Evolutionary conservation across 2,888 invertebrate species (phyloP).

Genomic region (Galerucella nymphaeae): DNA sequence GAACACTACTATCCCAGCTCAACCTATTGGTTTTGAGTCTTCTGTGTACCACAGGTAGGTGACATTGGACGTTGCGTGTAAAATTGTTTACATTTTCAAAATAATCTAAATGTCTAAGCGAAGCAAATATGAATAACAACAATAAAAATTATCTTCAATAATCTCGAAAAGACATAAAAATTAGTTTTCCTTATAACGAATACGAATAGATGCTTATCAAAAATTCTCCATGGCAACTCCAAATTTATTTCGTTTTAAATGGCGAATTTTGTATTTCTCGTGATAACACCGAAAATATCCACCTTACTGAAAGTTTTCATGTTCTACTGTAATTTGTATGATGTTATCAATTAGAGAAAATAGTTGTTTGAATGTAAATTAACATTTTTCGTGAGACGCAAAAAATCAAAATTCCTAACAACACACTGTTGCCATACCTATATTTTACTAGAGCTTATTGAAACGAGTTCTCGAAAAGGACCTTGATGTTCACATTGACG

Average conservation of each 20-base stretch:
- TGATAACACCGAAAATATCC: slow-evolving; percentile 17
- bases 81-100: neutral
- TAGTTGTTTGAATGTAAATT: neutral
- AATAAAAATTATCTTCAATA: neutral
- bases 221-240: slow-evolving; percentile 24
- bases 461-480: too few species aligned
- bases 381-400: slow-evolving; percentile 3
- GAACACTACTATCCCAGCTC: too few species aligned
- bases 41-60: too few species aligned
- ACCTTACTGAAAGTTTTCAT: slow-evolving; percentile 22
- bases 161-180: slow-evolving; percentile 1
- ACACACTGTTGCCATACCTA: too few species aligned
- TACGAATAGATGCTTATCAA: slow-evolving; percentile 19
- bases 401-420: neutral
- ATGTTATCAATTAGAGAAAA: slow-evolving; percentile 14
- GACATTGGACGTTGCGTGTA: neutral
- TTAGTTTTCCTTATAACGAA: neutral
- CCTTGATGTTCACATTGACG: too few species aligned
- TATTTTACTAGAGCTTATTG: too few species aligned
- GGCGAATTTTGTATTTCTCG: slow-evolving; percentile 23
- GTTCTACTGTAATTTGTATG: slow-evolving; percentile 21
- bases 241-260: slow-evolving; percentile 26
- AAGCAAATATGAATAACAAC: slow-evolving; percentile 1
- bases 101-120: slow-evolving; percentile 4
- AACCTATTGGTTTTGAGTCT: too few species aligned